These are phyloP conservation scores for Cyprinodon variegatus DNA, from an alignment of 2,113 vertebrate genomes.

Conservation along the genomic window DNA sequence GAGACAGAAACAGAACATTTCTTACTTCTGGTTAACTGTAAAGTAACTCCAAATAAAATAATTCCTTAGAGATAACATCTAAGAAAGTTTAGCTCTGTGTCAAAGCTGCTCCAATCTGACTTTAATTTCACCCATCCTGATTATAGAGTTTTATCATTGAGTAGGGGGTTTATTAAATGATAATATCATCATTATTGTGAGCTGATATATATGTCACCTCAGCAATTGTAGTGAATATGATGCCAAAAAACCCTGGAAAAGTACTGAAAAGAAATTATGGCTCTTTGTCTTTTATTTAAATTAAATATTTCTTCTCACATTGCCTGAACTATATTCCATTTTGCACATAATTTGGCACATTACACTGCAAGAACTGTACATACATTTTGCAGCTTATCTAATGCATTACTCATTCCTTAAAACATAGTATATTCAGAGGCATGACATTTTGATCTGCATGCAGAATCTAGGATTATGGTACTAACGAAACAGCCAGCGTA, in stretches of 20 bases:
- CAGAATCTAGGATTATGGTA: conserved; percentile 57
- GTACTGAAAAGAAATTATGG: neutral
- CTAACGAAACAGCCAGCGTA: conserved; percentile 46
- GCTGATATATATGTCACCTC: conserved; percentile 30
- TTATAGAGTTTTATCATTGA: conserved; percentile 51
- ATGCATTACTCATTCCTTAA: conserved; percentile 9
- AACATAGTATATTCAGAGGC: conserved; percentile 26
- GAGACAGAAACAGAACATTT: conserved; percentile 57
- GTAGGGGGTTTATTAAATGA: conserved; percentile 34
- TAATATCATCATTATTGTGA: conserved; percentile 7
- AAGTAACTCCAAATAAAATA: conserved; percentile 48
- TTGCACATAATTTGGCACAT: neutral
- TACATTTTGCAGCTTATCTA: conserved; percentile 5
- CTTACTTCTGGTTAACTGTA: conserved; percentile 46
- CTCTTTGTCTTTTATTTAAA: neutral
- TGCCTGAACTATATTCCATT: neutral
- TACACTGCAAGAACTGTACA: neutral
- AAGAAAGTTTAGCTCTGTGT: conserved; percentile 50
- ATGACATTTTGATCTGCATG: conserved; percentile 41
- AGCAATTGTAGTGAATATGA: conserved; percentile 11
- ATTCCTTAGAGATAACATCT: conserved; percentile 44
- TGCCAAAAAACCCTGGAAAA: conserved; percentile 22
- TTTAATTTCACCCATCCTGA: conserved; percentile 32
- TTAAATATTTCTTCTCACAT: neutral
- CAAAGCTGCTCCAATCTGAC: conserved; percentile 46